These are phyloP conservation scores for Arrhamphus sclerolepis DNA, from an alignment of 2,797 vertebrate species.

Conservation along the genomic window DNA sequence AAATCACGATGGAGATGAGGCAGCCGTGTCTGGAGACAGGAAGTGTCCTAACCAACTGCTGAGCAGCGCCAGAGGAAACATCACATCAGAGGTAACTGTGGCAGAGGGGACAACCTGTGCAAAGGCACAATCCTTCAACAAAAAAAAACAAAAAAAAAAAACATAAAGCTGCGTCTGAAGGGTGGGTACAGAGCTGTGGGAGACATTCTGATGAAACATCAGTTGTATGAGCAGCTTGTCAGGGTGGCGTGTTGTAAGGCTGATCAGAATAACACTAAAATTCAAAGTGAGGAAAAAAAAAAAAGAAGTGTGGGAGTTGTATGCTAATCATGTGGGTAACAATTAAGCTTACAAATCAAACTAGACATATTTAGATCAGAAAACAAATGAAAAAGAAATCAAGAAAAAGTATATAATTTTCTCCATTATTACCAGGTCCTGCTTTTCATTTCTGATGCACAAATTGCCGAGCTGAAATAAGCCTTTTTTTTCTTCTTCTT, in stretches of 20 bases:
- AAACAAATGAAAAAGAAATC: slow-evolving; percentile 5
- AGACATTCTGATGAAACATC: slow-evolving; percentile 49
- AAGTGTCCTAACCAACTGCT: slow-evolving; percentile 29
- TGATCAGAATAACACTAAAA: slow-evolving; percentile 33
- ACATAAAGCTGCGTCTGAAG: slow-evolving; percentile 45
- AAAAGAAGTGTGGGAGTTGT: slow-evolving; percentile 4
- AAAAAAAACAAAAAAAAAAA: too few species aligned
- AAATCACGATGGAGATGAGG: slow-evolving; percentile 61
- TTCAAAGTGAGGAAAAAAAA: slow-evolving; percentile 18
- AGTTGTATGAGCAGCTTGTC: slow-evolving; percentile 50
- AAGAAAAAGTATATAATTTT: background rate
- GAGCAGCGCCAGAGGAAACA: slow-evolving; percentile 44
- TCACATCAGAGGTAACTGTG: slow-evolving; percentile 33
- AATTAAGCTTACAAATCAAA: slow-evolving; percentile 42
- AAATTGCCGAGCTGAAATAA: slow-evolving; percentile 1
- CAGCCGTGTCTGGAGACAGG: slow-evolving; percentile 44
- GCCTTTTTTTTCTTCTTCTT: slow-evolving; percentile 4
- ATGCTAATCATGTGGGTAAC: slow-evolving; percentile 33
- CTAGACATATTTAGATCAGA: slow-evolving; percentile 33
- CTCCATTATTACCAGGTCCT: slow-evolving; percentile 2
- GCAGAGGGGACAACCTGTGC: slow-evolving; percentile 27
- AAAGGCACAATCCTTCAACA: slow-evolving; percentile 30
- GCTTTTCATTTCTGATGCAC: slow-evolving; percentile 4
- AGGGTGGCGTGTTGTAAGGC: slow-evolving; percentile 33
- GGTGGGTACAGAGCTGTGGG: slow-evolving; percentile 38